Percentiles rank a stretch among this genome's conserved stretches.
phyloP scores from a whole-genome alignment of 2,113 vertebrate genomes.

The Opisthocomus hoazin region DNA sequence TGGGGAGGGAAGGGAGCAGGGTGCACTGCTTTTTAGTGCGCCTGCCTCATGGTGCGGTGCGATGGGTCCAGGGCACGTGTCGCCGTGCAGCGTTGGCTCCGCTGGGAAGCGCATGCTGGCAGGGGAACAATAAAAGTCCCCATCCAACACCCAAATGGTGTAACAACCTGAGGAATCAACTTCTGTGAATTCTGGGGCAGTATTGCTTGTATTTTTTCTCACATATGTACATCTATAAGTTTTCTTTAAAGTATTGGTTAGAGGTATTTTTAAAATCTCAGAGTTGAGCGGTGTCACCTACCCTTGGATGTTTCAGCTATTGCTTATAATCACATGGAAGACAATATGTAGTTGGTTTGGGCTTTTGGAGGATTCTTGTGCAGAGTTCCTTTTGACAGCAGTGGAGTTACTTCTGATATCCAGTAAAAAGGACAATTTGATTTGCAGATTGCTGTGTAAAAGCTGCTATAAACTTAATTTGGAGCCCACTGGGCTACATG shows the following conservation, averaged over 20 bases:
- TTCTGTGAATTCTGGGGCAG: fast-evolving
- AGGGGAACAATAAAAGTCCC: background rate
- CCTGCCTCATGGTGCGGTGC: fast-evolving
- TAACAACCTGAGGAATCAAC: background rate
- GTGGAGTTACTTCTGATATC: background rate
- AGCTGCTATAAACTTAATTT: background rate
- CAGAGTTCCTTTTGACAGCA: background rate
- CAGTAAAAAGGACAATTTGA: background rate
- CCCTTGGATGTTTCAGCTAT: background rate
- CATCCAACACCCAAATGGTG: background rate
- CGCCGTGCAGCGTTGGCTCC: fast-evolving
- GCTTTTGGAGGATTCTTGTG: background rate
- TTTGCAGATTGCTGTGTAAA: background rate
- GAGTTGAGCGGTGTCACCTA: background rate
- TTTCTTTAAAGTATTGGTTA: background rate
- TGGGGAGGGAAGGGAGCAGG: background rate
- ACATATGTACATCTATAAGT: fast-evolving
- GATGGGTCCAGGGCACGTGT: fast-evolving
- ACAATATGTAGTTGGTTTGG: background rate
- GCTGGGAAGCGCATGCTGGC: background rate
- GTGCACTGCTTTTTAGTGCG: background rate
- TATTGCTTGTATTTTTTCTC: background rate
- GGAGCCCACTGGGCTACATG: background rate
- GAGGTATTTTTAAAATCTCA: background rate
- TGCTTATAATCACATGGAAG: background rate